Conservation (phyloP, 2,797 vertebrate genomes). For the Stomatorhinus walkeri region DNA sequence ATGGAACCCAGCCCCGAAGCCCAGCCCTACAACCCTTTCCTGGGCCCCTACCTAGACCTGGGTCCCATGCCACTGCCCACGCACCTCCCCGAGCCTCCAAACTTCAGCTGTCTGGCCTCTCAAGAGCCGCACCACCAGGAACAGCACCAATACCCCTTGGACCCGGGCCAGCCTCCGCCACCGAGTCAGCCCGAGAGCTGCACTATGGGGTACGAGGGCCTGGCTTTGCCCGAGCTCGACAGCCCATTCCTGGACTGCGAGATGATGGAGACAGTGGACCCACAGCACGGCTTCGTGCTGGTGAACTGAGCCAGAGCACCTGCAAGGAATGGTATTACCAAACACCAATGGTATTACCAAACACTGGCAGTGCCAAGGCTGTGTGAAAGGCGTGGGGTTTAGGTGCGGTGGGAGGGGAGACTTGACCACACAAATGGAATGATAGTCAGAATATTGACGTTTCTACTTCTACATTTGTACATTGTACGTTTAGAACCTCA, state of each 20-base stretch:
- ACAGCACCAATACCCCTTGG: slow-evolving; percentile 67
- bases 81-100: slow-evolving; percentile 49
- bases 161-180: slow-evolving; percentile 48
- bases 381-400: slow-evolving; percentile 37
- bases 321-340: slow-evolving; percentile 30
- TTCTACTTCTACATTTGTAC: slow-evolving; percentile 5
- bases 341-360: slow-evolving; percentile 24
- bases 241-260: slow-evolving; percentile 82
- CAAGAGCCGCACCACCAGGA: slow-evolving; percentile 56
- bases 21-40: slow-evolving; percentile 73
- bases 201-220: slow-evolving; percentile 53
- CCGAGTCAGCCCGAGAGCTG: slow-evolving; percentile 37
- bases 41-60: slow-evolving; percentile 57
- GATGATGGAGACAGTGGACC: slow-evolving; percentile 97
- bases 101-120: slow-evolving; percentile 63
- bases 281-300: slow-evolving; percentile 90
- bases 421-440: slow-evolving; percentile 24
- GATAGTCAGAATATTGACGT: slow-evolving; percentile 8
- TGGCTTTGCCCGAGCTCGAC: slow-evolving; percentile 68
- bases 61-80: slow-evolving; percentile 36
- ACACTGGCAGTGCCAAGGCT: slow-evolving; percentile 41
- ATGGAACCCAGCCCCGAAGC: slow-evolving; percentile 72
- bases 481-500: slow-evolving; percentile 41
- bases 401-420: slow-evolving; percentile 26
- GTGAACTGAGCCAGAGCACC: slow-evolving; percentile 70